Base-by-base conservation (phyloP, 2,888 invertebrate genomes). In the Mermis nigrescens region DNA sequence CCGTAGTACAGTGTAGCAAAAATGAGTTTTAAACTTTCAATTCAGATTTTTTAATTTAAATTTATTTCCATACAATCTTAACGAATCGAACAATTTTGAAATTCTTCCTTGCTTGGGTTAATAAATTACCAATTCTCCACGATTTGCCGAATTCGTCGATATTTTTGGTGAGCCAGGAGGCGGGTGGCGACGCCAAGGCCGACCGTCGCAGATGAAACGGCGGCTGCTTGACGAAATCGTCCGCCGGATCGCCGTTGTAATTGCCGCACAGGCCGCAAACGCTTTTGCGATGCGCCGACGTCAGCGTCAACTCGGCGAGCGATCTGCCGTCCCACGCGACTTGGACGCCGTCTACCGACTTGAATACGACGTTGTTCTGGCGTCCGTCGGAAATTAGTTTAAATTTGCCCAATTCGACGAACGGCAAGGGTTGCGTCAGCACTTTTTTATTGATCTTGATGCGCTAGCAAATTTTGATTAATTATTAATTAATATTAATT, bases 231-330 rank as follows among this genome's bases (percentile, higher is more conserved):
- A 64, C 64, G 55, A 88, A 81, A 76, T 91, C 92, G 73, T 91
- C 92, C 64, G 84, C 80, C 1, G 83, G 82, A 63, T 84, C 78
- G 53, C 83, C 83, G 75, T 92, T 94, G 75, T 85, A 94, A 73
- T 92, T 92, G 1, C 94, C 94, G 71, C 94, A 94, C 24, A 94
- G 77, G 19, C 94, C 94, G 71, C 91, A 91, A 60, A 90, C 74
- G 52, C 81, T 60, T 80, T 81, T 73, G 82, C 85, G 76, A 82
- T 86, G 58, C 76, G 78, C 61, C 79, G 82, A 68, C 2, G 87
- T 84, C 19, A 88, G 85, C 0, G 80, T 79, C 0, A 84, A 80
- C 76, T 94, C 91, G 61, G 91, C 77, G 70, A 89, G 90, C 67
- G 89, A 88, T 66, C 84, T 84, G 1, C 91, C 90, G 70, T 90